Evolutionary conservation across 2,113 vertebrate genomes (phyloP), one percentile per base, ranked within the genome.

Genomic region (Carassius gibelio): DNA sequence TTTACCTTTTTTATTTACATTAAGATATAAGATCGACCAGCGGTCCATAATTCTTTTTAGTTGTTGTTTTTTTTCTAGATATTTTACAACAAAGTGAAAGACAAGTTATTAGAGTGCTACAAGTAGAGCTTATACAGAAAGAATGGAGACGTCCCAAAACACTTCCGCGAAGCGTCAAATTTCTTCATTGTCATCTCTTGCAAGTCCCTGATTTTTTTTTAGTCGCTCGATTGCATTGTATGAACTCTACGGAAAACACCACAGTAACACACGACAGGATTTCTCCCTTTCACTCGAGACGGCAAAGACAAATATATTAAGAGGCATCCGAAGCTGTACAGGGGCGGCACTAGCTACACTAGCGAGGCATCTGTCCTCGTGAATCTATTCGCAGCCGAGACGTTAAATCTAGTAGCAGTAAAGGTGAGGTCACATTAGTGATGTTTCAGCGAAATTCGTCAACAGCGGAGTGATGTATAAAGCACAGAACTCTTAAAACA

Each of bases 1-100:
- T 92, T 92, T 90, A 89, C 80, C 64, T 90, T 88, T 89, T 88
- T 66, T 94, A 94, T 93, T 89, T 94, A 94, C 93, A 95, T 88
- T 92, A 92, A 90, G 91, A 94, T 94, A 93, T 95, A 94, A 94
- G 94, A 95, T 95, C 94, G 94, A 94, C 94, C 94, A 95, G 95
- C 94, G 93, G 94, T 94, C 95, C 94, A 92, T 93, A 94, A 93
- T 92, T 93, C 92, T 19, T 57, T 91, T 89, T 94, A 6, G 38
- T 38, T 4, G 38, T 42, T 42, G 5, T 92, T 92, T 89, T 90
- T 92, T 91, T 19, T 88, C 92, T 90, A 91, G 88, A 90, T 89
- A 91, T 91, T 93, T 93, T 86, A 82, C 92, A 94, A 93, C 90
- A 91, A 92, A 92, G 92, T 93, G 92, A 94, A 94, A 89, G 92